Conservation (phyloP, 2,888 invertebrate species). For the Mythimna loreyi region DNA sequence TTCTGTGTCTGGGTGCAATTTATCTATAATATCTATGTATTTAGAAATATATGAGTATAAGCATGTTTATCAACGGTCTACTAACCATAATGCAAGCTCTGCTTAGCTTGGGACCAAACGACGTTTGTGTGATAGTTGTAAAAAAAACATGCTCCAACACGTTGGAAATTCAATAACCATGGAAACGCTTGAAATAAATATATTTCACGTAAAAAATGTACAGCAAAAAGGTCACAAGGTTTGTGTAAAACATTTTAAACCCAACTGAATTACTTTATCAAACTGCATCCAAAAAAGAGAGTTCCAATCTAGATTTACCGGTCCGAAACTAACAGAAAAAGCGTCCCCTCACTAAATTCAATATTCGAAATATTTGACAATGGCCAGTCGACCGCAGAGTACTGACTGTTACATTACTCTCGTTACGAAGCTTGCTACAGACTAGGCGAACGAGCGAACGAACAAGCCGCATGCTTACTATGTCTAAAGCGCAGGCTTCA, state of each 20-base stretch:
- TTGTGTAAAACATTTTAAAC: background rate
- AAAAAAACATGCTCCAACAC: no score
- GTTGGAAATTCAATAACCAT: no score
- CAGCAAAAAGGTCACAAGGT: no score
- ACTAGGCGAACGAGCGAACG: constrained; percentile 1
- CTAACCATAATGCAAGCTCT: no score
- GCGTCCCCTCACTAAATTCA: constrained; percentile 57
- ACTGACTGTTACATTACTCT: constrained; percentile 59
- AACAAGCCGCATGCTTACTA: background rate
- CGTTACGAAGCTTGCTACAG: constrained; percentile 66
- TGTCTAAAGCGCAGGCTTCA: background rate
- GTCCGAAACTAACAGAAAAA: constrained; percentile 47
- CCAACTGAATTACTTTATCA: constrained; percentile 8
- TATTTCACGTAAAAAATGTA: no score
- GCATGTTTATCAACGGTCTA: no score
- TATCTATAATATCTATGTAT: no score
- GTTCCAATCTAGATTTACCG: constrained; percentile 21
- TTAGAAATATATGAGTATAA: no score
- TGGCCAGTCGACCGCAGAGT: constrained; percentile 60
- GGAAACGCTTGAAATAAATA: no score
- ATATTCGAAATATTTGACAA: constrained; percentile 63
- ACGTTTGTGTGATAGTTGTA: no score
- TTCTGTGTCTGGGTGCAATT: no score
- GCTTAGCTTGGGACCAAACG: no score
- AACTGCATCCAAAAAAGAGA: constrained; percentile 7